Evolutionary conservation across 1,140 invertebrate genomes (phyloP), one percentile per base, ranked within the genome.

Genomic region (Cotesia vestalis): DNA sequence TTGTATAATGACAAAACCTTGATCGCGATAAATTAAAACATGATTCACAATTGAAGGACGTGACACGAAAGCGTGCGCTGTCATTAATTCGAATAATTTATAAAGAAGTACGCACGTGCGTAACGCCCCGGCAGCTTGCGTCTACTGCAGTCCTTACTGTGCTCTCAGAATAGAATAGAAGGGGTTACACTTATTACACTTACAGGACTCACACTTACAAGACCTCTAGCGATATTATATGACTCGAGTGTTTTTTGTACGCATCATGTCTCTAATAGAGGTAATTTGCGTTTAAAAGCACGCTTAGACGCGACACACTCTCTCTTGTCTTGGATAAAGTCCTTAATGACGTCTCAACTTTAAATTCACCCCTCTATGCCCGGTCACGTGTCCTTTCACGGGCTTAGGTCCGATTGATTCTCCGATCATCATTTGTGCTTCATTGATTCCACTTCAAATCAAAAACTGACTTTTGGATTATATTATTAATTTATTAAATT

Each of bases 21-120:
- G 6, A 46, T 46, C 40, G 5, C 53, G 17, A 17, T 55, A 17
- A 14, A 55, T 14, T 12, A 17, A 55, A 55, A 12, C 35, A 64
- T 71, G 69, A 75, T 76, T 76, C 69, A 78, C 81, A 79, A 81
- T 78, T 78, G 68, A 70, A 57, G 71, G 73, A 76, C 79, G 77
- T 77, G 77, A 80, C 78, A 78, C 78, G 78, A 73, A 74, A 75
- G 81, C 82, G 81, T 81, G 81, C 80, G 80, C 76, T 77, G 78
- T 85, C 85, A 85, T 87, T 85, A 87, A 87, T 87, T 86, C 83
- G 83, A 84, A 86, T 86, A 85, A 87, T 85, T 84, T 84, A 83
- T 82, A 81, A 83, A 84, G 79, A 83, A 75, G 79, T 82, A 84
- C 82, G 83, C 84, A 82, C 85, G 83, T 82, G 79, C 80, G 78